Evolutionary conservation across 2,797 vertebrate species (phyloP).

Genomic region (Pseudochaenichthys georgianus): DNA sequence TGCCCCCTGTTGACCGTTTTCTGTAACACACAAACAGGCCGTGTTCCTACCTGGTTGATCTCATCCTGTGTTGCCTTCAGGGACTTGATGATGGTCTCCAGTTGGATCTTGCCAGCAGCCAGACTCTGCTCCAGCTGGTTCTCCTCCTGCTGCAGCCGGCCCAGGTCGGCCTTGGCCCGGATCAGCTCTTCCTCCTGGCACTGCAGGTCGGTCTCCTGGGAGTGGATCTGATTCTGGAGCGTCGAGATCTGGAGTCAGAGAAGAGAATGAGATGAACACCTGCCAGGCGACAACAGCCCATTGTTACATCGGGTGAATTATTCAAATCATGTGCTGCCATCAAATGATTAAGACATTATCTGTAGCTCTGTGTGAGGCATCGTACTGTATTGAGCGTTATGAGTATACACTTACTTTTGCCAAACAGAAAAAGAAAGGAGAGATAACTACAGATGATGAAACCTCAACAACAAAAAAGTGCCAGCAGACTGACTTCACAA

Average conservation of each 20-base stretch:
- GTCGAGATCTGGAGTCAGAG: constrained; percentile 89
- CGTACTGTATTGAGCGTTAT: too few relatives aligned
- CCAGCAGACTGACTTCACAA: too few relatives aligned
- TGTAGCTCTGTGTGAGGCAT: too few relatives aligned
- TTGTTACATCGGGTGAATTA: too few relatives aligned
- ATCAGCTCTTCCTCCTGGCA: constrained; percentile 94
- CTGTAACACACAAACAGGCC: constrained; percentile 1
- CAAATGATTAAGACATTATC: too few relatives aligned
- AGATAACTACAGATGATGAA: too few relatives aligned
- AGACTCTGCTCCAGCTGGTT: constrained; percentile 96
- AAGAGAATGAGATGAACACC: background rate
- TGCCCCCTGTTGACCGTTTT: constrained; percentile 46
- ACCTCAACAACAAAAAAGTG: too few relatives aligned
- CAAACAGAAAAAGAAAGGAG: too few relatives aligned
- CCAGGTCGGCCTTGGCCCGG: constrained; percentile 92
- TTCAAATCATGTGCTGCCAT: too few relatives aligned
- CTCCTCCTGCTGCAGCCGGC: constrained; percentile 94
- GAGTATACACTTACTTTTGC: too few relatives aligned
- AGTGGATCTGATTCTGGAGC: constrained; percentile 94
- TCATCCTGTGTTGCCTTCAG: constrained; percentile 96
- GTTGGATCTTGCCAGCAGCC: constrained; percentile 93
- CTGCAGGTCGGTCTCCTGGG: constrained; percentile 94
- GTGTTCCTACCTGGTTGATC: constrained; percentile 92
- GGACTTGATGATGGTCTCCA: constrained; percentile 98
- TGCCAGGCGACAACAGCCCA: background rate